These are phyloP conservation scores for Pelodytes ibericus DNA, from an alignment of 2,797 vertebrate species.

Conservation along the genomic window DNA sequence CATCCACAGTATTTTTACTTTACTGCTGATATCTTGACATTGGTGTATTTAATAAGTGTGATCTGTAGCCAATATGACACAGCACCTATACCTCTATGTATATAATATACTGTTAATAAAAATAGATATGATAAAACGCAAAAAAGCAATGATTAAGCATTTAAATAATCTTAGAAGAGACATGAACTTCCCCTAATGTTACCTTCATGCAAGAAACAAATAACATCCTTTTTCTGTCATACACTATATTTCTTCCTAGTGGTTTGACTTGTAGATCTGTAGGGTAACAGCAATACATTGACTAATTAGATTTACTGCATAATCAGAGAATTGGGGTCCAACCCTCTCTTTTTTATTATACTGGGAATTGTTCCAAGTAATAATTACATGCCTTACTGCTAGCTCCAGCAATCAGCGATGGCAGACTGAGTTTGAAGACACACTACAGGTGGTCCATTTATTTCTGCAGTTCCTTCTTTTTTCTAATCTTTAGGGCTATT, in stretches of 20 bases:
- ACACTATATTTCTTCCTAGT: background rate
- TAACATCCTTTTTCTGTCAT: background rate
- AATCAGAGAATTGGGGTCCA: constrained; percentile 33
- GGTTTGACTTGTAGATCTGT: constrained; percentile 12
- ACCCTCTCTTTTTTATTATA: background rate
- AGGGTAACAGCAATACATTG: constrained; percentile 32
- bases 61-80: too few relatives aligned
- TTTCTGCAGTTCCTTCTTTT: constrained; percentile 14
- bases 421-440: constrained; percentile 46
- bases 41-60: too few relatives aligned
- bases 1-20: too few relatives aligned
- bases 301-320: constrained; percentile 42
- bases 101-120: too few relatives aligned
- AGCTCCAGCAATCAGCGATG: constrained; percentile 7
- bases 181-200: too few relatives aligned
- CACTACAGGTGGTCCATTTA: constrained; percentile 40
- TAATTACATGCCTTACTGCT: constrained; percentile 47
- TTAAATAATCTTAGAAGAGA: too few relatives aligned
- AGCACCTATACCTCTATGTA: too few relatives aligned
- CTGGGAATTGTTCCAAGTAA: constrained; percentile 40
- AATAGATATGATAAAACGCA: too few relatives aligned
- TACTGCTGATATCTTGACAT: too few relatives aligned
- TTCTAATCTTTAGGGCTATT: constrained; percentile 35
- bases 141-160: too few relatives aligned
- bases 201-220: background rate